These are phyloP conservation scores for Mellivora capensis DNA, from an alignment of 2,113 vertebrate species.

Conservation along the genomic window DNA sequence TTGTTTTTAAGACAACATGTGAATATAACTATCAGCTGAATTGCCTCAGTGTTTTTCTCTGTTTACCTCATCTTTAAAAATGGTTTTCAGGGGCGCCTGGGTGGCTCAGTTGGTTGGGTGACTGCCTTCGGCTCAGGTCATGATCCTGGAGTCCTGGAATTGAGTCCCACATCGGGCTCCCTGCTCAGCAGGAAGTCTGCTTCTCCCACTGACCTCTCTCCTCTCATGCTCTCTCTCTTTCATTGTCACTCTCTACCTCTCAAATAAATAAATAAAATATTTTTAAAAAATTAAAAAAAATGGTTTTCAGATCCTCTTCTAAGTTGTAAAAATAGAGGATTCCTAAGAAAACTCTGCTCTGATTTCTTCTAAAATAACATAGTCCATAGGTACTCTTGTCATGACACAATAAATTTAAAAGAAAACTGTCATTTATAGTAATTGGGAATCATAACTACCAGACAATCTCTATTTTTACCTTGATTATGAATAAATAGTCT, in stretches of 20 bases:
- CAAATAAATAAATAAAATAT: too few species aligned
- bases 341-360: background rate
- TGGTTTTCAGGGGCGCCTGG: background rate
- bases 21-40: background rate
- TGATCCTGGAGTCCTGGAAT: too few species aligned
- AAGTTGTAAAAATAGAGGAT: background rate
- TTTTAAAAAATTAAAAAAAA: too few species aligned
- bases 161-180: too few species aligned
- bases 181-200: too few species aligned
- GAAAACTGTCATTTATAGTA: background rate
- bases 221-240: too few species aligned
- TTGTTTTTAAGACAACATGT: background rate
- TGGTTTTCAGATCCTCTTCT: background rate
- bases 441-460: background rate
- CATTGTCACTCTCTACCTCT: too few species aligned
- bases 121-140: too few species aligned
- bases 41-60: background rate
- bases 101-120: too few species aligned
- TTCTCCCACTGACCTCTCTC: too few species aligned
- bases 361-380: background rate
- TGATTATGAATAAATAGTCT: background rate
- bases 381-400: background rate
- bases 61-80: background rate
- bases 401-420: background rate
- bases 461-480: constrained; percentile 8